phyloP scores from a whole-genome alignment of 2,888 invertebrate genomes.

The Anaspis maculata region DNA sequence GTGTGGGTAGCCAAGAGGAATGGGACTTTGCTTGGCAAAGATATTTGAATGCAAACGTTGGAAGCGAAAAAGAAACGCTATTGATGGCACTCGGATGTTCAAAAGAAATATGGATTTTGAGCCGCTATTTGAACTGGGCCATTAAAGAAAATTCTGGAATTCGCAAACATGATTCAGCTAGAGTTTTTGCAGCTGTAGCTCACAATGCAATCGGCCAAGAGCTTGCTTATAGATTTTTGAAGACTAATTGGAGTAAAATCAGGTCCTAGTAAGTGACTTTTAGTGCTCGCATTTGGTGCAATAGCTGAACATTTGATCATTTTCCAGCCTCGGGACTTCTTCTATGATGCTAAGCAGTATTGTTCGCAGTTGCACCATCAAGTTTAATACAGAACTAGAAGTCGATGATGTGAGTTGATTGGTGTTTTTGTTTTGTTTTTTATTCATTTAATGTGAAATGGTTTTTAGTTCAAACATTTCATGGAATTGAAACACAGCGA shows the following conservation, averaged over 20 bases:
- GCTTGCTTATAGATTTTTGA: slow-evolving; percentile 70
- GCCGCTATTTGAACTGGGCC: slow-evolving; percentile 67
- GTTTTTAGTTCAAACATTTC: slow-evolving; percentile 62
- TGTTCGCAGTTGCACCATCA: slow-evolving; percentile 62
- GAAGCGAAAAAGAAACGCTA: slow-evolving; percentile 72
- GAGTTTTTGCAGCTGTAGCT: slow-evolving; percentile 70
- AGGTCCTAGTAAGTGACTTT: slow-evolving; percentile 63
- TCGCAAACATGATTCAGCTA: slow-evolving; percentile 70
- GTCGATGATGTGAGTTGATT: slow-evolving; percentile 58
- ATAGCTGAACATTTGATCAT: not conserved
- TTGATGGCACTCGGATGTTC: slow-evolving; percentile 75
- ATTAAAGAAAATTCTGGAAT: slow-evolving; percentile 66
- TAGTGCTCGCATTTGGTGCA: too few species aligned
- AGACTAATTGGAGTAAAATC: slow-evolving; percentile 66
- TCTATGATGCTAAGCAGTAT: slow-evolving; percentile 62
- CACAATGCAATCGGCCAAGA: slow-evolving; percentile 70
- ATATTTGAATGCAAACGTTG: slow-evolving; percentile 66
- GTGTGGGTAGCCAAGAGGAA: slow-evolving; percentile 71
- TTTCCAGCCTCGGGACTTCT: slow-evolving; percentile 62
- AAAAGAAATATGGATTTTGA: slow-evolving; percentile 72
- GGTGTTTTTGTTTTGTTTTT: slow-evolving; percentile 2
- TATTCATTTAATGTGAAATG: too few species aligned
- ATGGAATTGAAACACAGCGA: slow-evolving; percentile 55
- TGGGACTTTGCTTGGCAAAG: slow-evolving; percentile 86
- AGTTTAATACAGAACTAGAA: slow-evolving; percentile 68